phyloP scores from a whole-genome alignment of 1,140 invertebrate genomes.

The Bathynomus jamesi region DNA sequence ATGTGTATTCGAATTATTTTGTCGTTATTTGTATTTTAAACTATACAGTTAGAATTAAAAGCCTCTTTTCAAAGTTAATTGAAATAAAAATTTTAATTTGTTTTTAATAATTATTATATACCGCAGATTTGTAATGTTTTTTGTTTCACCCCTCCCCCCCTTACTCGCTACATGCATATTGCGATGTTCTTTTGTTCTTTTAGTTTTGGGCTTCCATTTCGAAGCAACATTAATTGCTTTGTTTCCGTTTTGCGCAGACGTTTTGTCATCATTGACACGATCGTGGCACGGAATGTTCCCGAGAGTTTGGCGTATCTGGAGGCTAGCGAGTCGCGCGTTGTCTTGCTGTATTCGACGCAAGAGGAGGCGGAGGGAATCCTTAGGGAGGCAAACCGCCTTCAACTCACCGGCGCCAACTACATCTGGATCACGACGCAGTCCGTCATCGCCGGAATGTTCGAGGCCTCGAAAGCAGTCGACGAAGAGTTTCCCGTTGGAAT shows the following conservation, averaged over 20 bases:
- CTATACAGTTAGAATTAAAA: no score
- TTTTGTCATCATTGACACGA: constrained; percentile 31
- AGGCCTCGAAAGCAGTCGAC: constrained; percentile 47
- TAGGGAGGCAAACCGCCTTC: constrained; percentile 66
- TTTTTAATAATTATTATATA: no score
- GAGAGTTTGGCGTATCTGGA: constrained; percentile 60
- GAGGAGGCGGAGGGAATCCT: constrained; percentile 65
- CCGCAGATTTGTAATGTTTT: no score
- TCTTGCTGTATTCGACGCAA: constrained; percentile 79
- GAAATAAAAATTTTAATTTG: no score
- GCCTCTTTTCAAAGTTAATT: no score
- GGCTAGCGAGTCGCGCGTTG: constrained; percentile 83
- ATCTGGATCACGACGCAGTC: constrained; percentile 94
- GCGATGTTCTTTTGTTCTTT: no score
- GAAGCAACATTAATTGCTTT: not conserved
- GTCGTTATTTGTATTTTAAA: no score
- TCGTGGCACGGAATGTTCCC: constrained; percentile 13
- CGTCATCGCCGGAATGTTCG: constrained; percentile 60
- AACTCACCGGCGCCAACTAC: constrained; percentile 82
- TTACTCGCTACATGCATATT: no score
- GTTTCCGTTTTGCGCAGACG: constrained; percentile 16
- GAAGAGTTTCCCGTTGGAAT: constrained; percentile 83
- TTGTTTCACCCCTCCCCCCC: no score
- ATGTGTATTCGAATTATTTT: no score
- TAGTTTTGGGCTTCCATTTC: no score